These are phyloP conservation scores for Trichogramma evanescens DNA, from an alignment of 2,888 invertebrate genomes.

Conservation along the genomic window DNA sequence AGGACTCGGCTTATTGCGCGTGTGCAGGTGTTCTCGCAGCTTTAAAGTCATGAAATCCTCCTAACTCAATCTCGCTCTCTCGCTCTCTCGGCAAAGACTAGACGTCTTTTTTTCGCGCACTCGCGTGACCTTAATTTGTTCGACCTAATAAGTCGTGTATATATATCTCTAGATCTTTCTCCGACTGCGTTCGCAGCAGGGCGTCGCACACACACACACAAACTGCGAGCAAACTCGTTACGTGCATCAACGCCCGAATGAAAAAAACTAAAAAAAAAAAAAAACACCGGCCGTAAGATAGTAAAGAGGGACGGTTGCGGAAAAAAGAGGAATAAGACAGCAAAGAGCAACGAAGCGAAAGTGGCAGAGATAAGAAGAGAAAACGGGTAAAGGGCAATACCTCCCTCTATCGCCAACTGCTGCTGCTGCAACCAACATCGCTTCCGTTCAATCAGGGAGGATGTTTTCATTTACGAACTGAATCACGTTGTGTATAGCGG, in stretches of 20 bases:
- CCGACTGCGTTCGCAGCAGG: too few relatives aligned
- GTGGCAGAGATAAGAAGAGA: not conserved
- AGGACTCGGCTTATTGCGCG: slow-evolving; percentile 14
- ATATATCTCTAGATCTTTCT: too few relatives aligned
- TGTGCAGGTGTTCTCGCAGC: slow-evolving; percentile 8
- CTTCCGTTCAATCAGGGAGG: slow-evolving; percentile 21
- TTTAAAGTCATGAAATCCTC: too few relatives aligned
- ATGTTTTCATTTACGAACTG: slow-evolving; percentile 22
- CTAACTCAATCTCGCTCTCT: not conserved
- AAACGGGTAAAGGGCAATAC: not conserved
- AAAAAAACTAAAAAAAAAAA: too few relatives aligned
- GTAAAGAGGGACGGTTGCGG: not conserved
- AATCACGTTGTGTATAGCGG: slow-evolving; percentile 5
- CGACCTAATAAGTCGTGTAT: slow-evolving; percentile 16
- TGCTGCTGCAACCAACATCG: not conserved
- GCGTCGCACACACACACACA: not conserved
- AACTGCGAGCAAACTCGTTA: slow-evolving; percentile 17
- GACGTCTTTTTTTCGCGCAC: slow-evolving; percentile 19
- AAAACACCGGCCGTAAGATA: too few relatives aligned
- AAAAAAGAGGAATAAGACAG: not conserved
- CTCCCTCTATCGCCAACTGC: not conserved
- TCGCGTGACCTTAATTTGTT: slow-evolving; percentile 21
- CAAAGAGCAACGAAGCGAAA: not conserved
- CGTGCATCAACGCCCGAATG: slow-evolving; percentile 12
- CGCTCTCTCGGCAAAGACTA: not conserved